phyloP scores from a whole-genome alignment of 2,888 invertebrate genomes.

The Muschampia plurimacula region DNA sequence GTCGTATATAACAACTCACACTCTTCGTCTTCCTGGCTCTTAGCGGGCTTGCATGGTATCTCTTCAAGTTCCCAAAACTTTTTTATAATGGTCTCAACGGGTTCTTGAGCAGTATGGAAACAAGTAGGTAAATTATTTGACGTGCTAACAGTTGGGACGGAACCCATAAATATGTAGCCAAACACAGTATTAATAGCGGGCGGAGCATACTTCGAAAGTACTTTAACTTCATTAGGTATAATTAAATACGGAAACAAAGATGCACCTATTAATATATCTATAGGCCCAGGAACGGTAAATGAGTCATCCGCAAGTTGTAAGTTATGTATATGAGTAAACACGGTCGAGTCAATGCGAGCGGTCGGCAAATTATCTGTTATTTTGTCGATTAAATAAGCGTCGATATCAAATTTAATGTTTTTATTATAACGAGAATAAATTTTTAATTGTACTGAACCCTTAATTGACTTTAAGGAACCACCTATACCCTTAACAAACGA shows the following conservation, averaged over 20 bases:
- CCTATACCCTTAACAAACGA: constrained; percentile 35
- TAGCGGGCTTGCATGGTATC: background rate
- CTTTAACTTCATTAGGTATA: background rate
- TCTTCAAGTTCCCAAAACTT: background rate
- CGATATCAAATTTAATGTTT: constrained; percentile 21
- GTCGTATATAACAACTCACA: background rate
- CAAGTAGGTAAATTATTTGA: background rate
- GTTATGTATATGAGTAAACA: constrained; percentile 19
- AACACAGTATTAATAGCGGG: background rate
- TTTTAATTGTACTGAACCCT: constrained; percentile 20
- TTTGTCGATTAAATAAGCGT: constrained; percentile 25
- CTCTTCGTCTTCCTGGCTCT: background rate
- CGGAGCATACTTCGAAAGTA: constrained; percentile 1
- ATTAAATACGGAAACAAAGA: constrained; percentile 41
- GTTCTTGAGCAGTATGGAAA: background rate
- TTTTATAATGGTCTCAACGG: background rate
- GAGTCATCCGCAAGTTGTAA: constrained; percentile 41
- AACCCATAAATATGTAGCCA: background rate
- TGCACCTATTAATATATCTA: constrained; percentile 42
- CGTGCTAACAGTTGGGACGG: background rate
- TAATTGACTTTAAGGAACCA: constrained; percentile 20
- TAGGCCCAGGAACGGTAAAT: constrained; percentile 33
- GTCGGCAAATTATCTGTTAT: constrained; percentile 38
- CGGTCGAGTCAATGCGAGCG: constrained; percentile 16
- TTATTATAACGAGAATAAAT: constrained; percentile 31